Evolutionary conservation across 1,140 invertebrate genomes (phyloP).

Genomic region (Drosophila ercepeae): DNA sequence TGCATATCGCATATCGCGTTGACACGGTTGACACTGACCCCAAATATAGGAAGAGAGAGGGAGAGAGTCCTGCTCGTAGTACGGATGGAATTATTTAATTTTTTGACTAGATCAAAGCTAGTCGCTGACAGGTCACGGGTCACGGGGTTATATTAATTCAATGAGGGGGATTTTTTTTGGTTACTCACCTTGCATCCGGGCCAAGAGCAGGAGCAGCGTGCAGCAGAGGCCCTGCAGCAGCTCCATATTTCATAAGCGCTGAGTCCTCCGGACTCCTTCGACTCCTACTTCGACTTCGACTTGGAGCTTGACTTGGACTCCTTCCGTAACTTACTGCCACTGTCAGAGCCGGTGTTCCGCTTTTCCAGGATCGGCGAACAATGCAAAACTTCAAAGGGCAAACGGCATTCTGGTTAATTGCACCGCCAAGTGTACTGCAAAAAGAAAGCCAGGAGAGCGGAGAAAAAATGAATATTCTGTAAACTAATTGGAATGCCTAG

Average conservation of each 20-base stretch:
- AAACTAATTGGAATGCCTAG: constrained; percentile 62
- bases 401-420: constrained; percentile 63
- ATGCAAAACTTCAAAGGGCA: constrained; percentile 51
- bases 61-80: neutral
- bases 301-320: neutral
- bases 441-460: constrained; percentile 23
- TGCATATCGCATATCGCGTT: constrained; percentile 70
- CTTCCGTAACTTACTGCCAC: constrained; percentile 51
- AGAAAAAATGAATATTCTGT: constrained; percentile 25
- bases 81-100: constrained; percentile 30
- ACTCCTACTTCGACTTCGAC: constrained; percentile 1
- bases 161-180: constrained; percentile 2
- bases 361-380: constrained; percentile 19
- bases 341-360: constrained; percentile 47
- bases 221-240: constrained; percentile 70
- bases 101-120: constrained; percentile 45
- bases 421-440: constrained; percentile 48
- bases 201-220: constrained; percentile 70
- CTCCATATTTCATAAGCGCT: constrained; percentile 72
- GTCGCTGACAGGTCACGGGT: constrained; percentile 7
- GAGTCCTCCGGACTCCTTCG: constrained; percentile 29
- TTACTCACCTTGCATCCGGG: constrained; percentile 76
- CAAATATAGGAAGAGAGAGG: constrained; percentile 13
- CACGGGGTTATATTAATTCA: constrained; percentile 29
- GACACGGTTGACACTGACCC: constrained; percentile 72